phyloP scores from a whole-genome alignment of 2,888 invertebrate species.

The Leucania comma region DNA sequence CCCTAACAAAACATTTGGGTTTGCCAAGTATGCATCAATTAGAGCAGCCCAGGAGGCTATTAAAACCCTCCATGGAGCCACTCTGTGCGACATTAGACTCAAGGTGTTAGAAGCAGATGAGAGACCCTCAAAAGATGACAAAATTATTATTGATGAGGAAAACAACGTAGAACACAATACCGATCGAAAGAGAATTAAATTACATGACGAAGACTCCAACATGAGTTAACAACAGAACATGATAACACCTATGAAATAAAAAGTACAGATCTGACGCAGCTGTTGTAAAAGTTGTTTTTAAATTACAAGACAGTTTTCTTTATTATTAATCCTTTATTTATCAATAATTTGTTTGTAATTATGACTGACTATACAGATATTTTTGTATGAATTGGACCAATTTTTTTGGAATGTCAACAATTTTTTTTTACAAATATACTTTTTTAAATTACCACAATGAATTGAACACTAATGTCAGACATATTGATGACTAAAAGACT shows the following conservation, averaged over 20 bases:
- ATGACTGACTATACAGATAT: constrained; percentile 51
- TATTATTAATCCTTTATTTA: constrained; percentile 41
- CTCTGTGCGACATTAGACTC: constrained; percentile 94
- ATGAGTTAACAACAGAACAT: constrained; percentile 42
- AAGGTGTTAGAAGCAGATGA: constrained; percentile 98
- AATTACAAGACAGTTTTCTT: constrained; percentile 50
- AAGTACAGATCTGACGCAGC: constrained; percentile 62
- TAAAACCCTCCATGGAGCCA: constrained; percentile 94
- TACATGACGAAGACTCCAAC: constrained; percentile 62
- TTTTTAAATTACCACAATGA: constrained; percentile 17
- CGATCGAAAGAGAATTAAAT: constrained; percentile 79
- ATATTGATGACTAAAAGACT: constrained; percentile 17
- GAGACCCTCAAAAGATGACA: constrained; percentile 78
- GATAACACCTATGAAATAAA: constrained; percentile 31
- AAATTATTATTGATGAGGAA: constrained; percentile 67
- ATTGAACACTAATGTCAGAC: constrained; percentile 16
- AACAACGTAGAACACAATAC: constrained; percentile 69
- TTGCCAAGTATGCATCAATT: constrained; percentile 96
- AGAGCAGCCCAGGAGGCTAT: constrained; percentile 95
- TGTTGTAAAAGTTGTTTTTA: constrained; percentile 55
- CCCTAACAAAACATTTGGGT: constrained; percentile 97
- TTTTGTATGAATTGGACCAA: constrained; percentile 7
- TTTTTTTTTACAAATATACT: constrained; percentile 21
- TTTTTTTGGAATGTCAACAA: constrained; percentile 25
- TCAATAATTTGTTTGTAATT: constrained; percentile 21